Evolutionary conservation across 2,797 vertebrate species (phyloP).

Genomic region (Pitangus sulphuratus): DNA sequence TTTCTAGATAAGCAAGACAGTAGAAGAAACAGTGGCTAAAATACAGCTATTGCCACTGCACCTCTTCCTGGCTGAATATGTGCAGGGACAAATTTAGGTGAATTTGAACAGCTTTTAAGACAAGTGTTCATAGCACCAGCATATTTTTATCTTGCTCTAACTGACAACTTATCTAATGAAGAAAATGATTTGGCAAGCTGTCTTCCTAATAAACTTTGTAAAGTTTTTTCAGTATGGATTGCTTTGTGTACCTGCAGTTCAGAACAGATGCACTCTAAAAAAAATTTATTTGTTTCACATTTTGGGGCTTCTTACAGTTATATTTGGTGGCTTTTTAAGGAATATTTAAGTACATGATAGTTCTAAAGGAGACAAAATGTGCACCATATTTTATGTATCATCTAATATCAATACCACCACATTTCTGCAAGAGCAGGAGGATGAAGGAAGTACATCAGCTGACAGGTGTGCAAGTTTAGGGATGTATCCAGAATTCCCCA

Average conservation of each 20-base stretch:
- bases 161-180: neutral
- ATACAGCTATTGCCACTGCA: neutral
- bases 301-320: neutral
- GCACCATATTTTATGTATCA: neutral
- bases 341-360: neutral
- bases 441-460: neutral
- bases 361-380: neutral
- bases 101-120: neutral
- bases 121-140: neutral
- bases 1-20: neutral
- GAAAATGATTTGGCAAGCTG: neutral
- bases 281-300: neutral
- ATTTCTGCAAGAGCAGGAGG: neutral
- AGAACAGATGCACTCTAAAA: neutral
- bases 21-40: neutral
- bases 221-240: neutral
- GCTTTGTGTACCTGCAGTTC: neutral
- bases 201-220: neutral
- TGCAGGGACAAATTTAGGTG: neutral
- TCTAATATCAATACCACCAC: neutral
- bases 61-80: neutral
- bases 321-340: neutral
- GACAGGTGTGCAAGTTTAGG: neutral
- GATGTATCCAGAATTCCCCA: neutral
- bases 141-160: neutral